Evolutionary conservation across 2,113 vertebrate species (phyloP), one percentile per base, ranked within the genome.

Genomic region (Myocastor coypus): DNA sequence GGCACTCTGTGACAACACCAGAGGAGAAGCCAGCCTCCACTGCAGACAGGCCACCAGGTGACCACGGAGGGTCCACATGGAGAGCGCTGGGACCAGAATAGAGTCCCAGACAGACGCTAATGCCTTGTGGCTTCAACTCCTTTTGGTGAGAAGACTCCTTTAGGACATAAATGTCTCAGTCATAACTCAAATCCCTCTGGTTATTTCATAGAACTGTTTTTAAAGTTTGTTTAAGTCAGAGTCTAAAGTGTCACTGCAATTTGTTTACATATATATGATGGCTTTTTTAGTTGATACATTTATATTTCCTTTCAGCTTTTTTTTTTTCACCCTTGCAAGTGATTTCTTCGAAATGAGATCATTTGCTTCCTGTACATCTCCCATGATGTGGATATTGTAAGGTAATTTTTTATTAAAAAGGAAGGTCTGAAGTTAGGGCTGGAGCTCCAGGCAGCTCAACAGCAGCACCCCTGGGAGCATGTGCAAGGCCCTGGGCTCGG

Each of bases 101-200:
- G 28, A 55, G 37, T 59, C 52, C 71, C 63, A 30, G 22, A 73
- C 66, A 91, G 82, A 87, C 9, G 80, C 59, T 84, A 55, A 85
- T 63, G 34, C 80, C 64, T 77, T 46, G 69, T 82, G 82, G 78
- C 59, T 94, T 95, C 68, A 80, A 85, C 92, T 68, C 83, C 92
- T 88, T 83, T 84, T 94, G 84, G 2, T 90, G 77, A 95, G 16
- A 94, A n/a, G 71, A 68, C 37, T 93, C 89, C 91, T 94, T 92
- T 63, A 42, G 73, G 94, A 87, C 52, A 89, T 42, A 89, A 73
- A 24, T 28, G 20, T 83, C 50, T 57, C 46, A 83, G 12, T 84
- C 78, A 73, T 5, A 42, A 24, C 52, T 78, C 86, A 94, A 83
- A 85, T 96, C 24, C 71, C 78, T 55, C 66, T 32, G 55, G 16